Base-by-base conservation (phyloP, 1,140 invertebrate species). In the Leptonema lineaticorne region DNA sequence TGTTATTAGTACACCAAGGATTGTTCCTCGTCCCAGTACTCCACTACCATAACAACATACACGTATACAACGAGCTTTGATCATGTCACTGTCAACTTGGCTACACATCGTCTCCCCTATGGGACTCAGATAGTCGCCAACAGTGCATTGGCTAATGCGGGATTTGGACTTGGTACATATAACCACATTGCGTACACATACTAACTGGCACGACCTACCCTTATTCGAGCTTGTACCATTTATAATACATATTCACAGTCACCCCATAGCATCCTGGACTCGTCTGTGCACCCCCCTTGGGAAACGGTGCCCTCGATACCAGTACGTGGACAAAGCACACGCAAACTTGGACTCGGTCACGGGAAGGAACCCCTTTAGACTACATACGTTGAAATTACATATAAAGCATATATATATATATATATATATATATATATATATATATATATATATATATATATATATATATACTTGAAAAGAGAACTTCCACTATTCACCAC, bases 81-180 rank as follows among this genome's bases (percentile, higher is more conserved):
- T 22, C 59, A 50, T 64, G 62, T 64, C 62, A 64, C 62, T 64
- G 62, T 64, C 62, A 64, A 64, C 14, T 30, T 27, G 59, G 37
- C 2, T 45, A 62, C 33, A 62, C 33, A 24, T 45, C 45, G 37
- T 62, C 60, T 26, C 46, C 46, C 62, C 62, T 46, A n/a, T 24
- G 62, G 62, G 62, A 64, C 41, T n/a, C 14, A n/a, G 58, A 62
- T 62, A 62, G 37, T 62, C 29, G 58, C 30, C n/a, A 62, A 41
- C 30, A 28, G 58, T 28, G 58, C 62, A 64, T 16, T 26, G 46
- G 45, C 45, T 50, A 64, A 64, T 64, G 62, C 45, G 33, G 62
- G 62, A 50, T 50, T 53, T 50, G 62, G n/a, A 18, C 45, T 46
- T 9, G 2, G 22, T 26, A 24, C 58, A 41, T 24, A 60, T n/a